phyloP scores from a whole-genome alignment of 2,888 invertebrate genomes.

The Dryocosmus kuriphilus region DNA sequence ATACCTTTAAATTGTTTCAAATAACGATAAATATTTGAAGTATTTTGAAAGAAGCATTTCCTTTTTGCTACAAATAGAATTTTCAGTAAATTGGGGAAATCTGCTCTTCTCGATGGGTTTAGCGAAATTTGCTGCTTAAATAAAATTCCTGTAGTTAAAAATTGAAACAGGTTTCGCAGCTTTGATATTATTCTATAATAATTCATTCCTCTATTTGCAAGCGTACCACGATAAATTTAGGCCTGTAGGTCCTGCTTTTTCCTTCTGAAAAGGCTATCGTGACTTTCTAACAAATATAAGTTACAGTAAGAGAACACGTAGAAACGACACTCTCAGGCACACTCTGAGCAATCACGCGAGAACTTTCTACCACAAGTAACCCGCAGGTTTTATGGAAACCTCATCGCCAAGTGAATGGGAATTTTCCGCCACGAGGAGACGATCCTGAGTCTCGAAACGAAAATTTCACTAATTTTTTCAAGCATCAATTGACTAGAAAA shows the following conservation, averaged over 20 bases:
- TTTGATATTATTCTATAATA: background rate
- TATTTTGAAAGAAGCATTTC: background rate
- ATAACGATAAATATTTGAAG: conserved; percentile 8
- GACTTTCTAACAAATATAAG: conserved; percentile 32
- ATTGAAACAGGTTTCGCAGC: background rate
- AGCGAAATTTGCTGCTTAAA: background rate
- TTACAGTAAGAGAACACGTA: conserved; percentile 37
- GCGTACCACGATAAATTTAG: conserved; percentile 36
- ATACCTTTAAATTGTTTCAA: conserved; percentile 16
- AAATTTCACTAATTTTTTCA: background rate
- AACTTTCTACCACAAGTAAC: conserved; percentile 32
- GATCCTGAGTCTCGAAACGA: conserved; percentile 17
- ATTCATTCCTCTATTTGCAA: conserved; percentile 5
- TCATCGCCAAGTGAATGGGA: conserved; percentile 4
- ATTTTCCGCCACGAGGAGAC: background rate
- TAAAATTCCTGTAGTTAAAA: background rate
- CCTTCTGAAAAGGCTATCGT: background rate
- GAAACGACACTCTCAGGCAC: conserved; percentile 24
- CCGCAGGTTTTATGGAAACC: conserved; percentile 19
- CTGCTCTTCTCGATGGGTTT: background rate
- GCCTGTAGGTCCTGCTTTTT: conserved; percentile 21
- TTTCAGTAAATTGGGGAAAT: background rate
- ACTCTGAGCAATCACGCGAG: conserved; percentile 34
- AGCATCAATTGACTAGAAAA: background rate
- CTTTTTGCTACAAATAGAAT: background rate